A percentile compares a stretch with the other conserved stretches of the same genome.
These are phyloP conservation scores for Anaspis maculata DNA, from an alignment of 2,888 invertebrate species.

Conservation along the genomic window DNA sequence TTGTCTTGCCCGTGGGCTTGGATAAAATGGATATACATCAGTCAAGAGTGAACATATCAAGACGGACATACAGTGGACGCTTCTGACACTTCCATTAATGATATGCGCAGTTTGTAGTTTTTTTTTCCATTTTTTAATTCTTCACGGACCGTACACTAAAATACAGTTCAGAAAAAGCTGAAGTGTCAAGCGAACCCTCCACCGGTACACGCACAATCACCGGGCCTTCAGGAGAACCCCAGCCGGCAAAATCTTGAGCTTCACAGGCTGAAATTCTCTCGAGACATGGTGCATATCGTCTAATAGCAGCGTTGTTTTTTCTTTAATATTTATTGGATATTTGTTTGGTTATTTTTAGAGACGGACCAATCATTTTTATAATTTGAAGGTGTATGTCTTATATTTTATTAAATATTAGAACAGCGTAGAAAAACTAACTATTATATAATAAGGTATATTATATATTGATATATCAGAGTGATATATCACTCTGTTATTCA, in stretches of 20 bases:
- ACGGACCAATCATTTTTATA: too few relatives aligned
- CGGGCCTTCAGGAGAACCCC: too few relatives aligned
- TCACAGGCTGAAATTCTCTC: too few relatives aligned
- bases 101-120: constrained; percentile 36
- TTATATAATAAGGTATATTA: constrained; percentile 10
- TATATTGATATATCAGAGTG: constrained; percentile 3
- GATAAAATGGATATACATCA: constrained; percentile 43
- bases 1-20: constrained; percentile 43
- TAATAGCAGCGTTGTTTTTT: too few relatives aligned
- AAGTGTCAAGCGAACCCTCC: constrained; percentile 23
- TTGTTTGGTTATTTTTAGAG: not conserved
- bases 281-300: too few relatives aligned
- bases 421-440: constrained; percentile 30
- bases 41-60: constrained; percentile 41
- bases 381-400: constrained; percentile 16
- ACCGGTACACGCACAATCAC: too few relatives aligned
- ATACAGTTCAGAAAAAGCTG: constrained; percentile 27
- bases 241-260: too few relatives aligned
- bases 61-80: constrained; percentile 41
- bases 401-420: constrained; percentile 17
- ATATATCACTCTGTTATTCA: constrained; percentile 14
- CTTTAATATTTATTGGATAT: too few relatives aligned
- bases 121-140: too few relatives aligned
- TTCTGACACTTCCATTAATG: constrained; percentile 38
- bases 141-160: constrained; percentile 21